Evolutionary conservation across 2,888 invertebrate genomes (phyloP).

Genomic region (Anorthoa munda): DNA sequence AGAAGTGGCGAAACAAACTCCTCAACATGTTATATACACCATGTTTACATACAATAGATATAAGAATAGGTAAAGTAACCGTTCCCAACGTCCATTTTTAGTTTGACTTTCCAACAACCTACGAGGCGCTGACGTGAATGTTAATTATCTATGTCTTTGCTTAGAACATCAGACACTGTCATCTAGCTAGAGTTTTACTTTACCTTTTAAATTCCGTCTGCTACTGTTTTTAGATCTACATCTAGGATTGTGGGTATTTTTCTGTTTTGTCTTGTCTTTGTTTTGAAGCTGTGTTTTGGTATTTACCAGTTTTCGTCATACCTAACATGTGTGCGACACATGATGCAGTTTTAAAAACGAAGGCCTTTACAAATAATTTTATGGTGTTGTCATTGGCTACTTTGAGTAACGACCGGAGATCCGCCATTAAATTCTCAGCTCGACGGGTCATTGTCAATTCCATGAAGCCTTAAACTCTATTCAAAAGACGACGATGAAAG

Average conservation of each 20-base stretch:
- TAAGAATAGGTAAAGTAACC: conserved; percentile 12
- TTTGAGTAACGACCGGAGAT: conserved; percentile 6
- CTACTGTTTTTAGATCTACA: conserved; percentile 23
- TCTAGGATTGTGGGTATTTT: conserved; percentile 20
- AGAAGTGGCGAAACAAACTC: too few species aligned
- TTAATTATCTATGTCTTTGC: conserved; percentile 54
- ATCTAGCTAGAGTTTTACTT: conserved; percentile 31
- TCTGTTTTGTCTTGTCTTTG: background rate
- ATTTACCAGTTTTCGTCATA: conserved; percentile 7
- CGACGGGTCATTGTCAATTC: conserved; percentile 2
- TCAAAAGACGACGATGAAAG: conserved; percentile 9
- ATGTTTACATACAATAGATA: conserved; percentile 18
- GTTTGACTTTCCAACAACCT: conserved; percentile 68
- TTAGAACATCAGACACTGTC: conserved; percentile 39
- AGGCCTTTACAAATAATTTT: background rate
- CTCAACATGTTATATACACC: background rate
- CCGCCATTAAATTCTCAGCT: conserved; percentile 13
- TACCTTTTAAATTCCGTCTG: conserved; percentile 19
- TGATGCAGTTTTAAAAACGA: conserved; percentile 5
- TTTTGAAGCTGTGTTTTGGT: background rate
- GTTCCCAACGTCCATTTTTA: conserved; percentile 34
- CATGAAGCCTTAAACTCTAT: background rate
- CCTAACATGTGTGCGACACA: conserved; percentile 20
- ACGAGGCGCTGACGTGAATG: conserved; percentile 54
- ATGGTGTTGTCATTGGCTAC: background rate